These are phyloP conservation scores for Cichladusa arquata DNA, from an alignment of 2,113 vertebrate genomes.

Conservation along the genomic window DNA sequence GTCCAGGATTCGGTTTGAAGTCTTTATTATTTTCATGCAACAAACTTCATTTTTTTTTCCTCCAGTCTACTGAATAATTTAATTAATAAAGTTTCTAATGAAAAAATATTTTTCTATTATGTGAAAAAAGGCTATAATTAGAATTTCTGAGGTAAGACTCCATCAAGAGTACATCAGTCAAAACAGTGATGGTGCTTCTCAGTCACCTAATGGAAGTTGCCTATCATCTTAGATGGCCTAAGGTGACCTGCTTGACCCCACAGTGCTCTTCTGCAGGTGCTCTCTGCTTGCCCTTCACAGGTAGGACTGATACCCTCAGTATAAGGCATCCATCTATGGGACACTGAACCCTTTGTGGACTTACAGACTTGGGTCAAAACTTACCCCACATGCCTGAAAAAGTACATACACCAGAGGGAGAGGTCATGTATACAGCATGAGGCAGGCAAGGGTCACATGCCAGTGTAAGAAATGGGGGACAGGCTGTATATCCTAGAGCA, in stretches of 20 bases:
- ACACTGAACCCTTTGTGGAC: neutral
- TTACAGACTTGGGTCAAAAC: neutral
- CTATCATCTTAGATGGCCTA: neutral
- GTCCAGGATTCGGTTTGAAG: constrained; percentile 44
- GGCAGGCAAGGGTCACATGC: neutral
- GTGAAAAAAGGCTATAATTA: neutral
- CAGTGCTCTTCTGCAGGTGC: neutral
- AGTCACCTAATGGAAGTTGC: neutral
- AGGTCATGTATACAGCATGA: neutral
- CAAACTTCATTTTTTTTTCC: neutral
- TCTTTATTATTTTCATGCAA: constrained; percentile 21
- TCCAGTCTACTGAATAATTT: neutral
- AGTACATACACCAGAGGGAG: neutral
- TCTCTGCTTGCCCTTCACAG: neutral
- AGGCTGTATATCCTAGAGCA: neutral
- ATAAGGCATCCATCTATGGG: neutral
- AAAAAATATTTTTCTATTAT: constrained; percentile 34
- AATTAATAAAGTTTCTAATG: neutral
- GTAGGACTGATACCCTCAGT: neutral
- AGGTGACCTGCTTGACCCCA: neutral
- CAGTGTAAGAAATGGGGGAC: neutral
- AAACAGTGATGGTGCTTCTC: neutral
- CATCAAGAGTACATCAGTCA: neutral
- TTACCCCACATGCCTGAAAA: neutral
- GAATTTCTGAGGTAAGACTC: constrained; percentile 38